Evolutionary conservation across 2,797 vertebrate species (phyloP), one percentile per base, ranked within the genome.

Genomic region (Microctenopoma stevenorrisi): DNA sequence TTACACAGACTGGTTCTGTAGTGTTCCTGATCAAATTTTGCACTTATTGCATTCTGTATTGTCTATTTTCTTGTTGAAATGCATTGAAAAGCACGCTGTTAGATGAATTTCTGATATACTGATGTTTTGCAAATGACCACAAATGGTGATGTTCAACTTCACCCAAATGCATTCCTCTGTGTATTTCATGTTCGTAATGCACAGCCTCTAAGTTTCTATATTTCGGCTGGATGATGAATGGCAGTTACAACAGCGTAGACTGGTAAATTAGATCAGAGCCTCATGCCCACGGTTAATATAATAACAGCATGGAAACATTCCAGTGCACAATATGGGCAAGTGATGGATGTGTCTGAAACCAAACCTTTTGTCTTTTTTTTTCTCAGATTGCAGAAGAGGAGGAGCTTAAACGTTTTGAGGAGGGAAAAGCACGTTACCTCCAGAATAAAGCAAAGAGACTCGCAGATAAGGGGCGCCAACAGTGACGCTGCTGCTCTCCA

Each of bases 371-470:
- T 58, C 38, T 43, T 14, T 53, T 56, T 25, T 18, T 91, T 35
- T 3, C 46, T 33, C 55, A 99, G 97, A 82, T 95, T 0, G 88
- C 96, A 86, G 95, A 92, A 0, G 96, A 97, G 79, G 96, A 96
- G 0, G 96, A 99, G 88, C 95, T 96, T 91, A 95, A 88, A 58
- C 95, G 96, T 49, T 98, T 94, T 0, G 95, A 98, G 44, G 97
- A 98, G 68, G 97, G 96, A 52, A 95, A 96, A 74, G 92, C 85
- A 0, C 94, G 97, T 68, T 99, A 98, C 91, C 94, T 97, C 66
- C 95, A 96, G 83, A 96, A 93, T 54, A 99, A 98, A 90, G 94
- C 95, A 1, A 97, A 96, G 89, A 87, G 97, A 64, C 90, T 95
- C 18, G 91, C 91, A 13, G 91, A 93, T 0, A 86, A 88, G 78